Conservation (phyloP, 2,113 vertebrate species). For the Arenaria interpres region DNA sequence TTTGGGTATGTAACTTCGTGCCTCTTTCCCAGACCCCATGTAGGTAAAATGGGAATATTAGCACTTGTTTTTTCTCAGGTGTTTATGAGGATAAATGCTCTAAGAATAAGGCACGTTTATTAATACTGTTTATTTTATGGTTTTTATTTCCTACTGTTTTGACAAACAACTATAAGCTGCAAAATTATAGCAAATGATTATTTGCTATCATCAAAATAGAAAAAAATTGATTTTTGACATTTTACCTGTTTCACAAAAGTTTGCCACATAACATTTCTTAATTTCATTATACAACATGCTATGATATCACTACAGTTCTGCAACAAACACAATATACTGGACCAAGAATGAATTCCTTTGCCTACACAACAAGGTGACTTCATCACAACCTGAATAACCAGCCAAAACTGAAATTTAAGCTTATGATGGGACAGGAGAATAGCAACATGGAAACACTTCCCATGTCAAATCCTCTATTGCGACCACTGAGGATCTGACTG, state of each 20-base stretch:
- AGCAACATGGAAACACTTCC: neutral
- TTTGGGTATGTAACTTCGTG: neutral
- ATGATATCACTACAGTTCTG: neutral
- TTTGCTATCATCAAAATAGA: neutral
- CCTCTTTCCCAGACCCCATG: neutral
- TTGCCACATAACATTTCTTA: neutral
- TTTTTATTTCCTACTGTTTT: neutral
- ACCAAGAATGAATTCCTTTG: neutral
- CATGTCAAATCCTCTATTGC: neutral
- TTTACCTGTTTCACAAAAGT: neutral
- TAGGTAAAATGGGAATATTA: neutral
- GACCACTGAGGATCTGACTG: neutral
- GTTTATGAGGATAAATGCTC: neutral
- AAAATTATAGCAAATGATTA: neutral
- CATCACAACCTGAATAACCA: neutral
- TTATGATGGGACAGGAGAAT: neutral
- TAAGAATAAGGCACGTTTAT: neutral
- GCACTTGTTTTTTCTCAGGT: neutral
- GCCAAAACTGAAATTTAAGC: neutral
- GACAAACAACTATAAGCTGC: neutral
- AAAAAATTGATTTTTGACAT: neutral
- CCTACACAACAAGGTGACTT: neutral
- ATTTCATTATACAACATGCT: neutral
- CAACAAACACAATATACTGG: neutral
- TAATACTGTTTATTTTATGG: neutral